phyloP scores from a whole-genome alignment of 2,888 invertebrate genomes.

The Petrolisthes manimaculis region DNA sequence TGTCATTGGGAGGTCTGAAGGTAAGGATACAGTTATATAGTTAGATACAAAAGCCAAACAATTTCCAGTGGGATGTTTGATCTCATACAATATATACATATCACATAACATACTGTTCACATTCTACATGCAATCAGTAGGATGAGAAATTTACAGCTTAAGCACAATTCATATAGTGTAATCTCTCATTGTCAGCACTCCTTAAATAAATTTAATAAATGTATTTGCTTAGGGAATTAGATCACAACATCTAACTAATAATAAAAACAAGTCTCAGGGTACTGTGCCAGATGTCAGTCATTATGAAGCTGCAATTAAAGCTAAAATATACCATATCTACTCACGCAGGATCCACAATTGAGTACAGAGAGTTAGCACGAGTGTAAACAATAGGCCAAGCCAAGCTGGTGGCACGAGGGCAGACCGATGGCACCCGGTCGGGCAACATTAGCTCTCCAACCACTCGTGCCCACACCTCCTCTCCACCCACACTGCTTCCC shows the following conservation, averaged over 20 bases:
- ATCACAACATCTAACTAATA: neutral
- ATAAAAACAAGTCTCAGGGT: neutral
- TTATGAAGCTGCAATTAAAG: neutral
- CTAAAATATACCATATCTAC: constrained; percentile 18
- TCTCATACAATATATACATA: too few species aligned
- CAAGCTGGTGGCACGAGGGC: constrained; percentile 87
- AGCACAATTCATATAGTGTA: too few species aligned
- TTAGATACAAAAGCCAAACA: too few species aligned
- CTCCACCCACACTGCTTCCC: constrained; percentile 75
- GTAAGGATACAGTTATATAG: neutral
- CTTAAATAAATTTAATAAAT: too few species aligned
- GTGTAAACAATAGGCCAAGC: constrained; percentile 97
- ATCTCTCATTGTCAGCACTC: too few species aligned
- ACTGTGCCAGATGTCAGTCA: neutral
- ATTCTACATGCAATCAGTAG: too few species aligned
- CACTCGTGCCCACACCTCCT: constrained; percentile 91
- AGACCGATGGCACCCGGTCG: constrained; percentile 83
- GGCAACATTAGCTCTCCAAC: constrained; percentile 90
- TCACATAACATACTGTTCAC: too few species aligned
- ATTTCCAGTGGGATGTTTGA: too few species aligned
- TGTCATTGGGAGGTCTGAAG: constrained; percentile 92
- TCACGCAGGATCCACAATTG: constrained; percentile 88
- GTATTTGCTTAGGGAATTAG: neutral
- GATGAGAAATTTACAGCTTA: too few species aligned
- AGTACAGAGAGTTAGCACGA: constrained; percentile 89